These are phyloP conservation scores for Steatocranus sp. DNA, from an alignment of 2,797 vertebrate species.

Conservation along the genomic window DNA sequence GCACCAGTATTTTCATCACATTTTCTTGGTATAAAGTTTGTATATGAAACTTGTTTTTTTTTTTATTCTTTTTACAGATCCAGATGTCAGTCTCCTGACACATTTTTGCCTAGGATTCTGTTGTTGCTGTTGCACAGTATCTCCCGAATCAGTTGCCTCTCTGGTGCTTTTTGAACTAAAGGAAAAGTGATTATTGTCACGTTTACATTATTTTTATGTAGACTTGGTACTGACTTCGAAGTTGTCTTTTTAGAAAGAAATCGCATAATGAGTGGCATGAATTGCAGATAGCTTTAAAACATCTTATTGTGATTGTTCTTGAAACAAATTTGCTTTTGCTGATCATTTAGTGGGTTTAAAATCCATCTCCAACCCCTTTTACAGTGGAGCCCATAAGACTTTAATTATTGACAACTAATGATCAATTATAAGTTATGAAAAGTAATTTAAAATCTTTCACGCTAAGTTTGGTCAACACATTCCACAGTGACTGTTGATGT, in stretches of 20 bases:
- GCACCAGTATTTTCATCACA: not conserved
- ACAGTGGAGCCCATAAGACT: not conserved
- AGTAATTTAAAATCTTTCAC: not conserved
- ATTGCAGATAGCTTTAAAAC: not conserved
- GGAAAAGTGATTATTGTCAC: not conserved
- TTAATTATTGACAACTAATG: not conserved
- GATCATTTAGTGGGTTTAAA: not conserved
- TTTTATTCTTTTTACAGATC: not conserved
- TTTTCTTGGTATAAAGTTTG: not conserved
- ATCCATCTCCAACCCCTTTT: not conserved
- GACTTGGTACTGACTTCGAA: accelerated
- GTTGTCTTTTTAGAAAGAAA: not conserved
- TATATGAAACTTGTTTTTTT: not conserved
- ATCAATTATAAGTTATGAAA: not conserved
- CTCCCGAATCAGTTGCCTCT: not conserved
- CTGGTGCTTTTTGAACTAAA: not conserved
- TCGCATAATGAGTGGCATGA: accelerated
- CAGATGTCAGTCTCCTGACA: not conserved
- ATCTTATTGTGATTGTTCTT: not conserved
- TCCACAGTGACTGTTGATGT: not conserved
- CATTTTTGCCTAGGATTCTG: not conserved
- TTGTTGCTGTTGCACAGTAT: not conserved
- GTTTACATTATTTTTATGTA: not conserved
- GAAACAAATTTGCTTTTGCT: not conserved
- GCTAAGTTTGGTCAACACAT: accelerated